Conservation (phyloP, 2,888 invertebrate species). For the Hartigia nigra region DNA sequence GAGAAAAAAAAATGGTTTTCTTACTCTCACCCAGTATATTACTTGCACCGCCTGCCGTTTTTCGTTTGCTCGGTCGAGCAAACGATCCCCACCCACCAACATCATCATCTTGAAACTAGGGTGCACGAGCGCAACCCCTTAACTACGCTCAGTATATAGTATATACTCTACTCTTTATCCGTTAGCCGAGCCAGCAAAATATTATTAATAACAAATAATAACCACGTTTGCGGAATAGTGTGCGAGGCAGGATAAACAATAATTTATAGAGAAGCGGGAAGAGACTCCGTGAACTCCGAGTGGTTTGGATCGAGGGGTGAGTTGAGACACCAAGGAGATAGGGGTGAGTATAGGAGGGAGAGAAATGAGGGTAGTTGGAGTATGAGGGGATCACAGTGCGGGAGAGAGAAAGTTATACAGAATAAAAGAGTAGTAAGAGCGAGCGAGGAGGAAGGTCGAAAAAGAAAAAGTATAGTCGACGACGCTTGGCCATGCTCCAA, state of each 20-base stretch:
- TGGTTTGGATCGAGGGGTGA: conserved; percentile 22
- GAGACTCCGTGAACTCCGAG: not conserved
- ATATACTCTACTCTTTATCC: not conserved
- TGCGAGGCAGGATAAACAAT: conserved; percentile 38
- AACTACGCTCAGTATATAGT: not conserved
- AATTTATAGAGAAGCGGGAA: conserved; percentile 35
- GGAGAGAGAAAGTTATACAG: not conserved
- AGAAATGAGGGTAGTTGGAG: conserved; percentile 21
- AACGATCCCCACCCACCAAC: not conserved
- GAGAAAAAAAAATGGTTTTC: not conserved
- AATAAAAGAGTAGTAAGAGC: not conserved
- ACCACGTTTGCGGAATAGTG: conserved; percentile 22
- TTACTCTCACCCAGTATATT: not conserved
- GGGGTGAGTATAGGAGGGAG: conserved; percentile 22
- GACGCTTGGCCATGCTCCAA: conserved; percentile 48
- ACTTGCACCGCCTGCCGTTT: not conserved
- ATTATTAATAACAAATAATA: conserved; percentile 35
- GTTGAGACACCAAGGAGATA: conserved; percentile 25
- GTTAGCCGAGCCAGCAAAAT: conserved; percentile 19
- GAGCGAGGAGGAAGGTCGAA: not conserved
- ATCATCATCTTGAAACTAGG: not conserved
- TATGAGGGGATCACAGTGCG: conserved; percentile 16
- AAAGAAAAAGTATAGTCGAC: not conserved
- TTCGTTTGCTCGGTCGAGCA: not conserved
- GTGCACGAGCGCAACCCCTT: not conserved